Evolutionary conservation across 2,113 vertebrate genomes (phyloP).

Genomic region (Indicator maculatus): DNA sequence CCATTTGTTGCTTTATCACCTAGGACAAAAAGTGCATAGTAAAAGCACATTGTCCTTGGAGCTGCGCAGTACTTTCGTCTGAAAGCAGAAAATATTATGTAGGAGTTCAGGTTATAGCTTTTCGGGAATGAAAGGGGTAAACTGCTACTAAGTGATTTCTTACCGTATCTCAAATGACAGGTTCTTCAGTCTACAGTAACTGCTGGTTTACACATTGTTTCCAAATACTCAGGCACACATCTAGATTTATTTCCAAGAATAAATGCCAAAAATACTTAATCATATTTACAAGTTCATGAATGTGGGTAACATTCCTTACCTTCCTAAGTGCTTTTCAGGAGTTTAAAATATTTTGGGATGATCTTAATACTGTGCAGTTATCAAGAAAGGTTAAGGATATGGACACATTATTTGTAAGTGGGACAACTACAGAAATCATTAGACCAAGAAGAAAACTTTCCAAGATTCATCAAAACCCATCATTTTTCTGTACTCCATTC

Average conservation of each 20-base stretch:
- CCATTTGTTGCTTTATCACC: neutral
- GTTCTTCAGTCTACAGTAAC: neutral
- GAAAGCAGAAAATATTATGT: neutral
- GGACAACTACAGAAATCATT: neutral
- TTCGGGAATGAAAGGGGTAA: neutral
- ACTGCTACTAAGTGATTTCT: neutral
- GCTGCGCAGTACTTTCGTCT: neutral
- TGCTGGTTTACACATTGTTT: neutral
- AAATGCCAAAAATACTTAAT: neutral
- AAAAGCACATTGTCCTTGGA: neutral
- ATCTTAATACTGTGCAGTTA: neutral
- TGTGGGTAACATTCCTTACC: neutral
- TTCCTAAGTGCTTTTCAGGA: neutral
- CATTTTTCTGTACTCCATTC: neutral
- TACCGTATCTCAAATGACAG: neutral
- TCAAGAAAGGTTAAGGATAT: neutral
- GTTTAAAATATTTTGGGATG: neutral
- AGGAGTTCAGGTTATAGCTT: neutral
- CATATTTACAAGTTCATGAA: neutral
- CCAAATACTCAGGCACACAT: neutral
- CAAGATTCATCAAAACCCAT: neutral
- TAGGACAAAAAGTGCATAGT: neutral
- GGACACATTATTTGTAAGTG: neutral
- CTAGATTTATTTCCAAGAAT: conserved; percentile 11
- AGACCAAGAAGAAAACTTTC: neutral